phyloP scores from a whole-genome alignment of 1,140 invertebrate genomes.

The Matsumurasca onukii region DNA sequence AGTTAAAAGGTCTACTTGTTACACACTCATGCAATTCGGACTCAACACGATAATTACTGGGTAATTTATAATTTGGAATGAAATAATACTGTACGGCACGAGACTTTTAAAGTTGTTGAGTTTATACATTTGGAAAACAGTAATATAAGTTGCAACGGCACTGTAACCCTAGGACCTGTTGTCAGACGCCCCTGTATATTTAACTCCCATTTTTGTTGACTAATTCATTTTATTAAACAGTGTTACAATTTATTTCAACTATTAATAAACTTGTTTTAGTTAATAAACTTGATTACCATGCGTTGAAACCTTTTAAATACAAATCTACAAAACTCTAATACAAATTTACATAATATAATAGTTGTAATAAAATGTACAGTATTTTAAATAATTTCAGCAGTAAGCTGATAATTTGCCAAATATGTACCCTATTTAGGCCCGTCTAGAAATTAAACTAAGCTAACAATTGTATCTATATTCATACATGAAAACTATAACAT shows the following conservation, averaged over 20 bases:
- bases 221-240: background rate
- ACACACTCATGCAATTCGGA: background rate
- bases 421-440: too few species aligned
- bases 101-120: background rate
- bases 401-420: too few species aligned
- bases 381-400: too few species aligned
- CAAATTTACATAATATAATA: background rate
- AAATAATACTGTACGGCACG: background rate
- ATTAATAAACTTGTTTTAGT: background rate
- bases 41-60: background rate
- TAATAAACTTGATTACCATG: background rate
- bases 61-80: background rate
- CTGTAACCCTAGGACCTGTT: too few species aligned
- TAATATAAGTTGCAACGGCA: background rate
- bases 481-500: too few species aligned
- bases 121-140: background rate
- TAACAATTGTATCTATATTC: too few species aligned
- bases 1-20: too few species aligned
- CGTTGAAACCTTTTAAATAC: background rate
- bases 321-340: background rate
- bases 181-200: too few species aligned
- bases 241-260: background rate
- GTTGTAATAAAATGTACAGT: background rate
- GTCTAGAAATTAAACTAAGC: too few species aligned
- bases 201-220: background rate